Conservation (phyloP, 2,888 invertebrate genomes). For the Meghimatium bilineatum region DNA sequence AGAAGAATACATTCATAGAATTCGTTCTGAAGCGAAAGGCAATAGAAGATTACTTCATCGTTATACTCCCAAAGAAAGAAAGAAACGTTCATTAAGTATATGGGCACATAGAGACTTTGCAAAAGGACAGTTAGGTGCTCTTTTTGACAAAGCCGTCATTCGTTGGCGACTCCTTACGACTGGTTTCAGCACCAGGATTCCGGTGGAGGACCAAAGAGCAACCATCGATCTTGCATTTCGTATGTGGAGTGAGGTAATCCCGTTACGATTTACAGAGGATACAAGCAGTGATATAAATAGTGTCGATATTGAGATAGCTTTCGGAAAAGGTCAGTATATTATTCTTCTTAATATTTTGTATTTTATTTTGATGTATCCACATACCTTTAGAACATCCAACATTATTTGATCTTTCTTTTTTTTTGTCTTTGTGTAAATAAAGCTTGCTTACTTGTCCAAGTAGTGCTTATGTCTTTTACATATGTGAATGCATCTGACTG, state of each 20-base stretch:
- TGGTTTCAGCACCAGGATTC: conserved; percentile 74
- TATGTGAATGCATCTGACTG: too few species aligned
- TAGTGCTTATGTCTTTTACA: too few species aligned
- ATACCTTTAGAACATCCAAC: too few species aligned
- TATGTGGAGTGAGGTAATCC: conserved; percentile 78
- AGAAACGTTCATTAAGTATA: conserved; percentile 34
- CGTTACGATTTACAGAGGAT: conserved; percentile 75
- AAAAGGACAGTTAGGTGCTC: conserved; percentile 55
- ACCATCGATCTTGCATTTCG: conserved; percentile 76
- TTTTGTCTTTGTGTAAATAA: too few species aligned
- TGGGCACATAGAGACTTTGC: background rate
- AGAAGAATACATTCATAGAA: conserved; percentile 33
- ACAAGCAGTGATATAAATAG: conserved; percentile 68
- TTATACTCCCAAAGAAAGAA: conserved; percentile 38
- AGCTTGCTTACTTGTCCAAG: too few species aligned
- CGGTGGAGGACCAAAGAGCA: conserved; percentile 72
- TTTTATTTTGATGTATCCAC: background rate
- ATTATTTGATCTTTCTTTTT: too few species aligned
- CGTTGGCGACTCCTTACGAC: conserved; percentile 74
- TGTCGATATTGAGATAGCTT: conserved; percentile 77
- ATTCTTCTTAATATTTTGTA: background rate
- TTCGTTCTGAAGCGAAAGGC: conserved; percentile 32
- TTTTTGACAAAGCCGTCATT: conserved; percentile 71
- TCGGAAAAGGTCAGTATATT: conserved; percentile 74
- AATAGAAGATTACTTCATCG: conserved; percentile 22